Evolutionary conservation across 2,797 vertebrate species (phyloP).

Genomic region (Hoplostethus mediterraneus): DNA sequence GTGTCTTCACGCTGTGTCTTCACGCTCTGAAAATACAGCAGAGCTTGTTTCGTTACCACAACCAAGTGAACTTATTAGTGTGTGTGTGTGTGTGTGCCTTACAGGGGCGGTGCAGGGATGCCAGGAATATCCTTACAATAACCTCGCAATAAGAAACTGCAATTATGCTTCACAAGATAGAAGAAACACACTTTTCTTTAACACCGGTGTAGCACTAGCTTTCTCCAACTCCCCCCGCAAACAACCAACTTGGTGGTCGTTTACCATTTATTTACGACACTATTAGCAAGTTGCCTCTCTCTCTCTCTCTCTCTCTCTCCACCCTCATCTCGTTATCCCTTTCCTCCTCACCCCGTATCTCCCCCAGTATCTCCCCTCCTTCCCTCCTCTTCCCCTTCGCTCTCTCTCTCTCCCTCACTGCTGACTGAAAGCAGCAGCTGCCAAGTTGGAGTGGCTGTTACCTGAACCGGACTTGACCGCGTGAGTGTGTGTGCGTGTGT

Average conservation of each 20-base stretch:
- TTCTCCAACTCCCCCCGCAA: too few species aligned
- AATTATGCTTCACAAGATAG: background rate
- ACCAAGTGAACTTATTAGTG: background rate
- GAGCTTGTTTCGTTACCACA: conserved; percentile 1
- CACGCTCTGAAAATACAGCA: background rate
- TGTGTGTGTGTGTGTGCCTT: background rate
- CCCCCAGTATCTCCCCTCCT: background rate
- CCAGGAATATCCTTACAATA: background rate
- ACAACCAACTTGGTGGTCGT: background rate
- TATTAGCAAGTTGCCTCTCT: background rate
- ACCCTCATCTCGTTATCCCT: background rate
- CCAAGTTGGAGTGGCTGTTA: conserved; percentile 60
- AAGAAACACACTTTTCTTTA: too few species aligned
- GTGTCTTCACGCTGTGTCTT: too few species aligned
- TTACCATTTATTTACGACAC: background rate
- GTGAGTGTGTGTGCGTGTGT: background rate
- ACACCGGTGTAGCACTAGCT: too few species aligned
- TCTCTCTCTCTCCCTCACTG: background rate
- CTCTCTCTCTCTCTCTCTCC: background rate
- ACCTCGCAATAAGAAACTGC: background rate
- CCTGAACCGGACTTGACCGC: conserved; percentile 60
- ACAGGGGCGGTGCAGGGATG: background rate
- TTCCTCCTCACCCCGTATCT: background rate
- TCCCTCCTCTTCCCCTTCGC: background rate
- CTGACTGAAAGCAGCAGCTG: conserved; percentile 79